phyloP scores from a whole-genome alignment of 2,888 invertebrate genomes.

The Tanaodytes sp. region DNA sequence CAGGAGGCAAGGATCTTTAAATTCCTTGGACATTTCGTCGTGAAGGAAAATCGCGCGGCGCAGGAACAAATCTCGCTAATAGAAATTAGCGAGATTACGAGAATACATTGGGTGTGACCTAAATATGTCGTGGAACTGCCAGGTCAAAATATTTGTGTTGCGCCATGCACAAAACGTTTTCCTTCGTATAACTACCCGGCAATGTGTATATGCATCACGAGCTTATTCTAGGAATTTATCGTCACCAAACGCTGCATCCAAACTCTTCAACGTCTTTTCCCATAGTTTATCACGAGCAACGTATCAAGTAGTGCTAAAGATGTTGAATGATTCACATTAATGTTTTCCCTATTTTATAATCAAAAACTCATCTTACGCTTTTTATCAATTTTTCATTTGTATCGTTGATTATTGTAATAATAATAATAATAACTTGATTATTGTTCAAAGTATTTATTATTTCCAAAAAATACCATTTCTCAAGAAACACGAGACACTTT shows the following conservation, averaged over 20 bases:
- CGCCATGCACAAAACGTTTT: conserved; percentile 50
- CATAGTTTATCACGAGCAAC: conserved; percentile 13
- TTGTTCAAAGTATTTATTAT: too few relatives aligned
- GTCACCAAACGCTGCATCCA: conserved; percentile 57
- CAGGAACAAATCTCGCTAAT: conserved; percentile 51
- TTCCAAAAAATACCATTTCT: too few relatives aligned
- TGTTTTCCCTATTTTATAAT: too few relatives aligned
- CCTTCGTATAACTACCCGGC: conserved; percentile 45
- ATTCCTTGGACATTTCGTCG: conserved; percentile 44
- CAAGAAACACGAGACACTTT: too few relatives aligned
- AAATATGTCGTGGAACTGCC: conserved; percentile 60
- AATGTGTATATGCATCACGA: conserved; percentile 48
- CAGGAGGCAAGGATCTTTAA: conserved; percentile 32
- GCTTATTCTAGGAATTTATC: conserved; percentile 60
- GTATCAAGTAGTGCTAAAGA: not conserved
- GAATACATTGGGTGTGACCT: conserved; percentile 57
- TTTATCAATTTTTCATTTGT: too few relatives aligned
- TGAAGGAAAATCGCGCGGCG: conserved; percentile 39
- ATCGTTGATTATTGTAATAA: not conserved
- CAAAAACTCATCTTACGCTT: too few relatives aligned
- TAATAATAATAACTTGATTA: not conserved
- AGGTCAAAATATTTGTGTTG: conserved; percentile 61
- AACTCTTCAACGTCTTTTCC: conserved; percentile 33
- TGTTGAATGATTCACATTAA: not conserved
- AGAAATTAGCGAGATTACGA: conserved; percentile 62